These are phyloP conservation scores for Cyclophora punctaria DNA, from an alignment of 2,888 invertebrate species.

Conservation along the genomic window DNA sequence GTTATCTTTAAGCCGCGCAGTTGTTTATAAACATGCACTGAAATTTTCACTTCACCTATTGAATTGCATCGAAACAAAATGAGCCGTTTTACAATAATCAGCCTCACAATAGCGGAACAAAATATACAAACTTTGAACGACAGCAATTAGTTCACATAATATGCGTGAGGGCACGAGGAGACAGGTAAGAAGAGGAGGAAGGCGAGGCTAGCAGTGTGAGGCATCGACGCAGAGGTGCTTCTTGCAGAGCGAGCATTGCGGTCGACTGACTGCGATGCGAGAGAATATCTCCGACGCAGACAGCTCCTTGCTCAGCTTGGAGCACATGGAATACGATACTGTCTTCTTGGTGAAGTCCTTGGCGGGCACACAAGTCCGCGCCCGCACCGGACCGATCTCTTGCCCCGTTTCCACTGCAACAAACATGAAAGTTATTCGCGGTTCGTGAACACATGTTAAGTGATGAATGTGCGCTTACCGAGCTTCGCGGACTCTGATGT, in stretches of 20 bases:
- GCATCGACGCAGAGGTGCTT: slow-evolving; percentile 61
- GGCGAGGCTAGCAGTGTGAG: slow-evolving; percentile 39
- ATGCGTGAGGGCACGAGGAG: background rate
- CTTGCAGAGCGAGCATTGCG: slow-evolving; percentile 62
- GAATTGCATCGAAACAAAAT: slow-evolving; percentile 12
- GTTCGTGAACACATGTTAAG: background rate
- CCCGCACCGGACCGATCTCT: slow-evolving; percentile 66
- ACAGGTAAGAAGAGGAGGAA: background rate
- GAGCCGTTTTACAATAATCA: background rate
- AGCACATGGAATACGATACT: slow-evolving; percentile 64
- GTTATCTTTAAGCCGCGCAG: background rate
- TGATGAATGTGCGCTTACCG: slow-evolving; percentile 32
- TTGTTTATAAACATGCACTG: slow-evolving; percentile 16
- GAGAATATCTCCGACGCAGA: slow-evolving; percentile 66
- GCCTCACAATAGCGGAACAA: slow-evolving; percentile 5
- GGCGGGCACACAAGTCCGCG: slow-evolving; percentile 63
- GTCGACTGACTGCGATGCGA: slow-evolving; percentile 53
- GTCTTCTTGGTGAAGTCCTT: slow-evolving; percentile 66
- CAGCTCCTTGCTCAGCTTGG: slow-evolving; percentile 61
- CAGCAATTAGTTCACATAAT: background rate
- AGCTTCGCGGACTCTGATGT: slow-evolving; percentile 65
- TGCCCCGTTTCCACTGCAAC: slow-evolving; percentile 59
- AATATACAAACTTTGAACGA: background rate
- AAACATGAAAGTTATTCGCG: slow-evolving; percentile 1
- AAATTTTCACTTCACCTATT: slow-evolving; percentile 4